These are phyloP conservation scores for Vulpes vulpes DNA, from an alignment of 2,113 vertebrate genomes.

Conservation along the genomic window DNA sequence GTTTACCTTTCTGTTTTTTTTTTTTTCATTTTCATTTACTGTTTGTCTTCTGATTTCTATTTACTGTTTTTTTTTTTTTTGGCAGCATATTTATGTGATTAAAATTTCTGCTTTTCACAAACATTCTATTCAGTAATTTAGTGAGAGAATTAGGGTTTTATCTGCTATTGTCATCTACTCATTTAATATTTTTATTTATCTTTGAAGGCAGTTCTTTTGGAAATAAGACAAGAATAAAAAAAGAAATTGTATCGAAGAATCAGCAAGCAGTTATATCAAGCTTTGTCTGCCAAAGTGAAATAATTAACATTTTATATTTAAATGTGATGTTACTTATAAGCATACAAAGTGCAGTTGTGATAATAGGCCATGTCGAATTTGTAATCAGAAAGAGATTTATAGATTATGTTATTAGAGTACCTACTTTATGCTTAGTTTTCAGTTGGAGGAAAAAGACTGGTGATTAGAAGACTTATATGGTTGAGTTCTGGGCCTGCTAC, in stretches of 20 bases:
- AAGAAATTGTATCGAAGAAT: background rate
- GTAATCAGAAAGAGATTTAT: background rate
- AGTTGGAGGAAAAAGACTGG: background rate
- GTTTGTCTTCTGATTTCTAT: constrained; percentile 59
- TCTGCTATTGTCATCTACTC: background rate
- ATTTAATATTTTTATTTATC: constrained; percentile 54
- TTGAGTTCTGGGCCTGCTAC: background rate
- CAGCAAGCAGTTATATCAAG: background rate
- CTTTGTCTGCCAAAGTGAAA: constrained; percentile 29
- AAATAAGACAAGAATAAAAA: constrained; percentile 2
- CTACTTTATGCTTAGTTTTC: background rate
- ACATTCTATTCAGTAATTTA: background rate
- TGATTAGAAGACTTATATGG: background rate
- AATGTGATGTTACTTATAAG: background rate
- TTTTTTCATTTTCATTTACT: background rate
- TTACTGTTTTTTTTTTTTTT: background rate
- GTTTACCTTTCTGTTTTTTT: constrained; percentile 32
- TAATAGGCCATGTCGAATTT: background rate
- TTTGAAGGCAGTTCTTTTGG: constrained; percentile 33
- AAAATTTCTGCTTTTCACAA: constrained; percentile 58
- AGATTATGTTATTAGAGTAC: background rate
- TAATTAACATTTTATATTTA: constrained; percentile 34
- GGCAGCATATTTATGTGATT: background rate
- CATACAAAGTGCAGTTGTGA: background rate
- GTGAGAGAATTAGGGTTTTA: background rate